Base-by-base conservation (phyloP, 2,113 vertebrate species). In the Brachypodius melanocephalos region DNA sequence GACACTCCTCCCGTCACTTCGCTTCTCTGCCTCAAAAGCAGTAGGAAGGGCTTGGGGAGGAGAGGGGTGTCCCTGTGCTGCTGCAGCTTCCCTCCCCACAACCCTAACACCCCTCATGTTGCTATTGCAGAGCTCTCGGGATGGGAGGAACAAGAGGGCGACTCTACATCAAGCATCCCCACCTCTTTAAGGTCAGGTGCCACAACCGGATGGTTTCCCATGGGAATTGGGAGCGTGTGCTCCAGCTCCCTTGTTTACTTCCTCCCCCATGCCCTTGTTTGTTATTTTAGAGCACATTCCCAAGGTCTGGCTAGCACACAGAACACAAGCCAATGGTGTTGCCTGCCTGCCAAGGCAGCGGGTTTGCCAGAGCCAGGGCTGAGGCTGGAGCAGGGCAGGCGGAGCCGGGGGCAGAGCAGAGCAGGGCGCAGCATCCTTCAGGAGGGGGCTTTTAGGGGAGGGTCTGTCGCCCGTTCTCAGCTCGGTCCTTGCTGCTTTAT, bases 81-180 rank as follows among this genome's bases (percentile, higher is more conserved):
- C 59, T 0, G 0, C 20, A 4, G 34, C 67, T 0, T 0, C 29
- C 51, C 69, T 40, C 40, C 9, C 2, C 57, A 8, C 36, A 1
- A 2, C 3, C 7, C 14, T 96, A 26, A 96, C 54, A 25, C 21
- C 19, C 22, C 4, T 51, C 6, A 0, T 77, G 26, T 87, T 95
- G 80, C 65, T 90, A 16, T 96, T 98, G 45, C 97, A 99, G 99
- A 91, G 99, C 99, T 54, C 98, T 99, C 55, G 99, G 99, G 54
- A 99, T 99, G 99, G 99, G 99, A 40, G 99, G 99, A 84, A 99
- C 99, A 96, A 98, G 99, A 98, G 99, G 99, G 40, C 98, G 99
- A 26, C 99, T 99, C 95, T 99, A 99, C 97, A 99, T 99, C 97
- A 99, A 99, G 96, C 99, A 99, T 57, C 98, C 99, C 14, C 98